Evolutionary conservation across 1,140 invertebrate species (phyloP).

Genomic region (Lithobius niger): DNA sequence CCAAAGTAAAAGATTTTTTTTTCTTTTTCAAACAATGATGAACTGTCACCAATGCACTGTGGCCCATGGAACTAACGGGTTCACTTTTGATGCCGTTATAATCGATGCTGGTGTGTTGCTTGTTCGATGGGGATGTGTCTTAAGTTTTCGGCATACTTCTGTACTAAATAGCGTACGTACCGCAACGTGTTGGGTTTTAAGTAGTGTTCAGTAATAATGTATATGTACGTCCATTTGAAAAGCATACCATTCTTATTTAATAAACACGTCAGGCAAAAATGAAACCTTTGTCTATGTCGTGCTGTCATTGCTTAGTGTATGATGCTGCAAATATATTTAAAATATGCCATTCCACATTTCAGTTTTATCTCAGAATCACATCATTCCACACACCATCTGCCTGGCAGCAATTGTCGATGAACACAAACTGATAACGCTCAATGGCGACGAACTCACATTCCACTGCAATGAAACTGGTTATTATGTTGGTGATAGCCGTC

Average conservation of each 20-base stretch:
- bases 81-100: too few species aligned
- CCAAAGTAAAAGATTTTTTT: too few species aligned
- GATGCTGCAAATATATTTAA: neutral
- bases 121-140: too few species aligned
- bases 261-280: neutral
- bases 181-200: too few species aligned
- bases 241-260: neutral
- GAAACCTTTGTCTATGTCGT: neutral
- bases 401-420: slow-evolving; percentile 34
- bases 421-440: slow-evolving; percentile 29
- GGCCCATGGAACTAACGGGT: too few species aligned
- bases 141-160: too few species aligned
- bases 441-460: slow-evolving; percentile 25
- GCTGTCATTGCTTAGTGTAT: neutral
- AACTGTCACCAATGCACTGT: too few species aligned
- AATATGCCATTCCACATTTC: slow-evolving; percentile 3
- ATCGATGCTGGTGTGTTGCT: too few species aligned
- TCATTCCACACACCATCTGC: slow-evolving; percentile 35
- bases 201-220: too few species aligned
- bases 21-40: too few species aligned
- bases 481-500: slow-evolving; percentile 27
- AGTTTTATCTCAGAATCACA: slow-evolving; percentile 35
- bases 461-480: slow-evolving; percentile 30
- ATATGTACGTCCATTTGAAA: too few species aligned
- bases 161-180: too few species aligned